Conservation (phyloP, 92 coral and sea anemone species). For the Muricea muricata region DNA sequence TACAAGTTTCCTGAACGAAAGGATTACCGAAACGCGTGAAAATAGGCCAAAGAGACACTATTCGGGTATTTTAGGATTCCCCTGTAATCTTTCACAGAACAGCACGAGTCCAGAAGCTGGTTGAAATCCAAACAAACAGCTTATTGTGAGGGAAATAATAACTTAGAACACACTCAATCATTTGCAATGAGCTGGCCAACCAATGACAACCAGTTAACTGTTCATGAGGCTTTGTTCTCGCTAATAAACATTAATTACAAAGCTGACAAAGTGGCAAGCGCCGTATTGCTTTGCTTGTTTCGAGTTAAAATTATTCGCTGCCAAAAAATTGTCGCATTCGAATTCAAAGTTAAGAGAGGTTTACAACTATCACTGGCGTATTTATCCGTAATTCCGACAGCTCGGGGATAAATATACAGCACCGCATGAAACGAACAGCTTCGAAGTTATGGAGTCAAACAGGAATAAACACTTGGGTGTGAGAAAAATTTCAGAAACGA, state of each 20-base stretch:
- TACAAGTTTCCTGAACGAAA: not conserved
- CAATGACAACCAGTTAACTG: conserved; percentile 78
- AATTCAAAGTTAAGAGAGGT: not conserved
- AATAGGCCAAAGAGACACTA: not conserved
- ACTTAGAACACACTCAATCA: conserved; percentile 43
- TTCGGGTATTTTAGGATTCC: not conserved
- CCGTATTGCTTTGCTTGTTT: not conserved
- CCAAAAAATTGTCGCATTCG: not conserved
- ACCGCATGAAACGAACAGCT: conserved; percentile 18
- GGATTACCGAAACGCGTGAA: not conserved
- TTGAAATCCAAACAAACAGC: conserved; percentile 31
- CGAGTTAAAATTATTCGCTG: not conserved
- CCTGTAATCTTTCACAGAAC: not conserved
- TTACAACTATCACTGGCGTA: not conserved
- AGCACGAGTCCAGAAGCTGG: not conserved
- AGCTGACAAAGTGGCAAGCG: conserved; percentile 24
- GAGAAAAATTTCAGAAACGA: conserved; percentile 10
- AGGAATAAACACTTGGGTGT: conserved; percentile 23
- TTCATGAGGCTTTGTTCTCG: conserved; percentile 85
- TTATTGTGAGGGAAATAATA: conserved; percentile 24
- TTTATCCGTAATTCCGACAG: conserved; percentile 1
- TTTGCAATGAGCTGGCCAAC: not conserved
- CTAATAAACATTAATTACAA: conserved; percentile 99
- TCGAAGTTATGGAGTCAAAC: conserved; percentile 14
- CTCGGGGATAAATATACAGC: not conserved